Evolutionary conservation across 2,888 invertebrate genomes (phyloP).

Genomic region (Chymomyza fuscimana): DNA sequence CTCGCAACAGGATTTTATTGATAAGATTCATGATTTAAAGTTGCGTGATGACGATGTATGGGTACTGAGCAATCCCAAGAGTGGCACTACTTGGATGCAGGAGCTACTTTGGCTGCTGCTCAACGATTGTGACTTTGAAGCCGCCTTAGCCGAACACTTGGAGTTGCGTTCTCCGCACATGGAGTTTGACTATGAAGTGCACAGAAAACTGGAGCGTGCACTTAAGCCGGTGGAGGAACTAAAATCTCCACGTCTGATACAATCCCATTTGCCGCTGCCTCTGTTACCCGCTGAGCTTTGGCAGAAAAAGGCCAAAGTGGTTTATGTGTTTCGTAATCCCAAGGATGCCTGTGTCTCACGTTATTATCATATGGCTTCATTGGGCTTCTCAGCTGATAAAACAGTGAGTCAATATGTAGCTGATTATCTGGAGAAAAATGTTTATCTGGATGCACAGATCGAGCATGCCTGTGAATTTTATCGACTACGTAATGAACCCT

Average conservation of each 20-base stretch:
- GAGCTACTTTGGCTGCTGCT: constrained; percentile 73
- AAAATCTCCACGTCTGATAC: constrained; percentile 66
- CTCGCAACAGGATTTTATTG: constrained; percentile 48
- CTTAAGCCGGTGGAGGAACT: constrained; percentile 33
- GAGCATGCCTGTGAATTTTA: constrained; percentile 65
- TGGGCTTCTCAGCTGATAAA: constrained; percentile 48
- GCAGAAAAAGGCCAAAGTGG: constrained; percentile 79
- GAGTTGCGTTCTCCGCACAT: constrained; percentile 63
- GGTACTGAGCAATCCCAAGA: constrained; percentile 69
- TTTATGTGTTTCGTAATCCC: constrained; percentile 91
- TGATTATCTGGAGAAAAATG: constrained; percentile 24
- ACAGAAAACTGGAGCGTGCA: constrained; percentile 12
- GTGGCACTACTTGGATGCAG: constrained; percentile 78
- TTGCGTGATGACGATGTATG: constrained; percentile 73
- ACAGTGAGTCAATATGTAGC: constrained; percentile 48
- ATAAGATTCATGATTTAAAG: constrained; percentile 57
- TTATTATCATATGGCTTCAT: constrained; percentile 81
- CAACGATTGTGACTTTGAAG: constrained; percentile 69
- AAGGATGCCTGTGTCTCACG: constrained; percentile 90
- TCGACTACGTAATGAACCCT: constrained; percentile 60
- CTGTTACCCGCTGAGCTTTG: constrained; percentile 68
- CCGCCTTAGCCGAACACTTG: constrained; percentile 52
- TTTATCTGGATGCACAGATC: constrained; percentile 30
- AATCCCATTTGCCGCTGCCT: constrained; percentile 65
- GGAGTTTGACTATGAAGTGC: constrained; percentile 52